phyloP scores from a whole-genome alignment of 2,113 vertebrate species.

The Cettia cetti region DNA sequence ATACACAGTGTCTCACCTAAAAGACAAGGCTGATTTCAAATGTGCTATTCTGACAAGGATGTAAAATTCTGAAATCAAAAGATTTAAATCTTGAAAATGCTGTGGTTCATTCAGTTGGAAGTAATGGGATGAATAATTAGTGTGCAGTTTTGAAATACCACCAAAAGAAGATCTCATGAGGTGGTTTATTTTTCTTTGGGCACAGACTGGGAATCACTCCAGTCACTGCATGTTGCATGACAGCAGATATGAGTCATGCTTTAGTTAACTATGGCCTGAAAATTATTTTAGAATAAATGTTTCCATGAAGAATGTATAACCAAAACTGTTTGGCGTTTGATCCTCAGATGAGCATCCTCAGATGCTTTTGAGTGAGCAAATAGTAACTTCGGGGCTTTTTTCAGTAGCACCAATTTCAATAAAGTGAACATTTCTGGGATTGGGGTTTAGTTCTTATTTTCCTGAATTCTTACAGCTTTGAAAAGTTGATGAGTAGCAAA shows the following conservation, averaged over 20 bases:
- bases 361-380: background rate
- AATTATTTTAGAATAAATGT: background rate
- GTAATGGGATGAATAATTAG: background rate
- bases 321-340: background rate
- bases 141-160: background rate
- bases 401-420: background rate
- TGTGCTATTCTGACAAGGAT: background rate
- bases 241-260: background rate
- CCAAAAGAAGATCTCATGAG: background rate
- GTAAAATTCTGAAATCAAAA: background rate
- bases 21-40: background rate
- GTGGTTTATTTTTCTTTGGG: background rate
- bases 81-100: background rate
- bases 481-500: background rate
- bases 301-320: background rate
- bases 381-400: background rate
- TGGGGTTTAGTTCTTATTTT: background rate
- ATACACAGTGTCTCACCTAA: background rate
- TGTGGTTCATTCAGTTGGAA: background rate
- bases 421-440: background rate
- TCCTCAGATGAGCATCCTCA: no score
- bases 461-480: background rate
- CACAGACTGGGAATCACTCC: background rate
- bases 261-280: background rate
- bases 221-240: background rate